phyloP scores from a whole-genome alignment of 92 coral and sea anemone species.

The Phymanthus crucifer region DNA sequence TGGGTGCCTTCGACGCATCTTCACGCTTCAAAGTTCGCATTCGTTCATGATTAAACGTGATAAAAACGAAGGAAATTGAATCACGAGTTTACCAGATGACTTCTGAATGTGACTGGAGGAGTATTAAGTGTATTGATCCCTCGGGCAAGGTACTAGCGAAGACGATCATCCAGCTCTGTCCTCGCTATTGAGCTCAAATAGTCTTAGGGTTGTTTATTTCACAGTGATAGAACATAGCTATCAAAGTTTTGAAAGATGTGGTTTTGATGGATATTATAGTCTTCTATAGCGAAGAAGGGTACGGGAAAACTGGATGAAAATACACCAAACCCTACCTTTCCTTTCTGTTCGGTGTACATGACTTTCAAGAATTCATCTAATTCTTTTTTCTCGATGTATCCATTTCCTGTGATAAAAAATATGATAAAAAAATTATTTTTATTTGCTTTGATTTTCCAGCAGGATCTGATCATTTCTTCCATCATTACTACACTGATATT shows the following conservation, averaged over 20 bases:
- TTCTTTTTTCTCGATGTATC: slow-evolving; percentile 79
- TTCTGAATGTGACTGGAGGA: neutral
- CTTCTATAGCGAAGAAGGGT: neutral
- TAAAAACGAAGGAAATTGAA: neutral
- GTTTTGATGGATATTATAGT: neutral
- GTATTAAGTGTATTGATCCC: neutral
- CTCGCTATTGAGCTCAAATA: neutral
- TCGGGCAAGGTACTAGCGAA: neutral
- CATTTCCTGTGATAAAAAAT: slow-evolving; percentile 51
- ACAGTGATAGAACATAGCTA: neutral
- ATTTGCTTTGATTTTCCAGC: neutral
- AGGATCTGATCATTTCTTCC: slow-evolving; percentile 2
- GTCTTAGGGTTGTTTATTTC: neutral
- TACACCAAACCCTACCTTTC: slow-evolving; percentile 21
- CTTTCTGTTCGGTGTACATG: slow-evolving; percentile 63
- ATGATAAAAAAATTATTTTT: neutral
- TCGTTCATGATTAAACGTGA: neutral
- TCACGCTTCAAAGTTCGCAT: neutral
- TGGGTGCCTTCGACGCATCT: neutral
- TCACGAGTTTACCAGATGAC: neutral
- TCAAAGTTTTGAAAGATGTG: slow-evolving; percentile 8
- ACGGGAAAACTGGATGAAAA: neutral
- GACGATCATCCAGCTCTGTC: neutral
- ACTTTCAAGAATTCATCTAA: slow-evolving; percentile 61
- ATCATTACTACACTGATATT: neutral